Conservation (phyloP, 2,888 invertebrate species). For the Argyresthia goedartella region DNA sequence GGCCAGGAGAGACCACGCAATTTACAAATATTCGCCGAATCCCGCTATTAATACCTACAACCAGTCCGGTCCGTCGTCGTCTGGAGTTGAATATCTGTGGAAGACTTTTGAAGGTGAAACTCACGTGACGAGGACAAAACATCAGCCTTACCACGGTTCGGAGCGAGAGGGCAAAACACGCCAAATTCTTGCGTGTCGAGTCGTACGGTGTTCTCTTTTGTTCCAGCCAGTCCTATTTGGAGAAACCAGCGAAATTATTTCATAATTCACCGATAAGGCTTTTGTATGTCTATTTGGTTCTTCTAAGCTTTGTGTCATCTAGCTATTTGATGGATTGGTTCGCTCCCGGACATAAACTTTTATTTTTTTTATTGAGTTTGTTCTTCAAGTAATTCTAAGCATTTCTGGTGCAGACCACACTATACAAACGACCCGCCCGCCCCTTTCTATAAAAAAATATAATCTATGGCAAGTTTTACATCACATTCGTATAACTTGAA, state of each 20-base stretch:
- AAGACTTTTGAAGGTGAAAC: slow-evolving; percentile 66
- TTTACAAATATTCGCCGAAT: slow-evolving; percentile 7
- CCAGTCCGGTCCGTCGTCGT: slow-evolving; percentile 52
- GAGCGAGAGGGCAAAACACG: slow-evolving; percentile 45
- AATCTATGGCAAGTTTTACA: no score
- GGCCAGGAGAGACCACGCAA: no score
- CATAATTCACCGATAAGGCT: no score
- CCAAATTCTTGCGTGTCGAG: slow-evolving; percentile 52
- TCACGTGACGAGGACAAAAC: slow-evolving; percentile 52
- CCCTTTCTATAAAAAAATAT: no score
- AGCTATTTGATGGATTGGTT: background rate
- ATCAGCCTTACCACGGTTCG: slow-evolving; percentile 34
- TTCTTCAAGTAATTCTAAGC: no score
- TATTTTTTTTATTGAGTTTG: no score
- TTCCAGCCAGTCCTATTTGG: no score
- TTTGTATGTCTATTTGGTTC: background rate
- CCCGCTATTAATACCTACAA: slow-evolving; percentile 59
- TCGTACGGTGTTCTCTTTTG: slow-evolving; percentile 27
- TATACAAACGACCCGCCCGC: no score
- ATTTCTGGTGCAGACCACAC: no score
- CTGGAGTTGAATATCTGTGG: slow-evolving; percentile 58
- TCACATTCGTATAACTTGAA: no score
- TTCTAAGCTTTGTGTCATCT: background rate
- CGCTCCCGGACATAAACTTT: background rate
- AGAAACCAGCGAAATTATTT: no score